Base-by-base conservation (phyloP, 2,113 vertebrate species). In the Balaeniceps rex region DNA sequence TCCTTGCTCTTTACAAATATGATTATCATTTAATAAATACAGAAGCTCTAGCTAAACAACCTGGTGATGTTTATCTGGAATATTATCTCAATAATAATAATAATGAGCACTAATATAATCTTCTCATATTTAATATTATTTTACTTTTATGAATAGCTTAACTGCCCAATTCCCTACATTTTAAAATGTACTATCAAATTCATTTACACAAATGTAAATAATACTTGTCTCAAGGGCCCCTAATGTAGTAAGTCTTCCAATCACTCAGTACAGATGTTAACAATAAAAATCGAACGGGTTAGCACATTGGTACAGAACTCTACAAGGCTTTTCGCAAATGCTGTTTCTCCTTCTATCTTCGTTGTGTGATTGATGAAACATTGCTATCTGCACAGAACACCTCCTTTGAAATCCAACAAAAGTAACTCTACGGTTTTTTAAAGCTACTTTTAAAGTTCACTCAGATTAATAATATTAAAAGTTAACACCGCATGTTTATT, bases 361-460 rank as follows among this genome's bases (percentile, higher is more conserved):
- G 1, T 28, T 47, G 38, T 49, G 44, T 3, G 11, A 93, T 71
- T 82, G 92, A 91, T 94, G 84, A 88, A 93, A 63, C 58, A 44
- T 25, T n/a, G 77, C 69, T 95, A 91, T 91, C 74, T 91, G 86
- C 72, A 47, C n/a, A 55, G 61, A 40, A 72, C 42, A 85, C 78
- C 84, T 85, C 51, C 69, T 77, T 12, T 91, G 81, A 93, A 91
- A 95, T 72, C 61, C 81, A 94, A 86, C 58, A 80, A 57, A 86
- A 93, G 87, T 64, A 97, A 91, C 3, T 14, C 44, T 13, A 40
- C 36, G 33, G 34, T 33, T 82, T 76, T 70, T 78, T 51, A 72
- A 89, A 91, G 57, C 44, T 87, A 55, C 75, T 93, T 94, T 65
- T 65, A 87, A 94, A 94, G 81, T 82, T 92, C 66, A 58, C 38